phyloP scores from a whole-genome alignment of 2,888 invertebrate genomes.

The Adelognathus sp. region DNA sequence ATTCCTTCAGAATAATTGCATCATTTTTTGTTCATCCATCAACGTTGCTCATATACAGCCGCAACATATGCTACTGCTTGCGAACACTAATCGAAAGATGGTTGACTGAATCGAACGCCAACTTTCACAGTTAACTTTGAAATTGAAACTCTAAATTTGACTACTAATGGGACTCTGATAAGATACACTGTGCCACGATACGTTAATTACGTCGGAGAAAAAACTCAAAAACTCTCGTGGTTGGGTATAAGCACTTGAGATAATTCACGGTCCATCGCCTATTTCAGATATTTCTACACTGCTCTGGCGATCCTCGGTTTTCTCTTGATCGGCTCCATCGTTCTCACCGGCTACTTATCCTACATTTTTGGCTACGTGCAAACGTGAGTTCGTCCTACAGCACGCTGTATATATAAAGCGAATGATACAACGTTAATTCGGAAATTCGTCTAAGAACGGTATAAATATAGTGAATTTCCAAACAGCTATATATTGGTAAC shows the following conservation, averaged over 20 bases:
- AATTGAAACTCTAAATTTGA: no score
- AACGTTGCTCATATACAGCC: no score
- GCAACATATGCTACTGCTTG: no score
- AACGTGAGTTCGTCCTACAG: constrained; percentile 79
- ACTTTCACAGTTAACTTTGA: no score
- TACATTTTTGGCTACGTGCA: constrained; percentile 79
- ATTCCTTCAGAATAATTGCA: background rate
- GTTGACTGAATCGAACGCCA: no score
- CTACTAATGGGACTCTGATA: no score
- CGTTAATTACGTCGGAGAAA: no score
- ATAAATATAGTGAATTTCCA: background rate
- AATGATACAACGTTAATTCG: background rate
- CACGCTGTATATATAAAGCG: no score
- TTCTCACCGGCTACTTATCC: constrained; percentile 76
- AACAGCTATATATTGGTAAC: no score
- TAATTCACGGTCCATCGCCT: background rate
- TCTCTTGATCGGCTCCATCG: constrained; percentile 74
- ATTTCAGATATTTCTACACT: constrained; percentile 76
- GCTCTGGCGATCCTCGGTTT: constrained; percentile 71
- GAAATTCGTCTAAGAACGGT: background rate
- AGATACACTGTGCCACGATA: no score
- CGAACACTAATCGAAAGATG: no score
- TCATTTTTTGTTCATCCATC: background rate
- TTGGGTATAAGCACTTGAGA: background rate
- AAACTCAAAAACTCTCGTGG: no score